Percentiles rank a stretch among this genome's conserved stretches.
These are phyloP conservation scores for Lepidotrigona ventralis DNA, from an alignment of 1,140 invertebrate genomes.

Conservation along the genomic window DNA sequence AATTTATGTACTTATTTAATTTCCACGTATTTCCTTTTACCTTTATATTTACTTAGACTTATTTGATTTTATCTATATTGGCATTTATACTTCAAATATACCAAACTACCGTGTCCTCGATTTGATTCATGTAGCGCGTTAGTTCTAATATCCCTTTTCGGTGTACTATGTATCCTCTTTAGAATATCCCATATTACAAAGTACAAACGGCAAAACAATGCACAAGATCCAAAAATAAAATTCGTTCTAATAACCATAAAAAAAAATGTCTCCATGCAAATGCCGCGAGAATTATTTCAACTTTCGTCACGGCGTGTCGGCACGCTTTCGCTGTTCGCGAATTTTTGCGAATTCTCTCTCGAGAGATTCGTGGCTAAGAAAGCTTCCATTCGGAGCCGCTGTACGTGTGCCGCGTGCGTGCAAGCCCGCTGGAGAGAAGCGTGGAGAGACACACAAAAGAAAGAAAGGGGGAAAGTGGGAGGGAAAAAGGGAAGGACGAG, in stretches of 20 bases:
- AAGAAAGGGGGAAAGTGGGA: background rate
- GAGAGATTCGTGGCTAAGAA: constrained; percentile 11
- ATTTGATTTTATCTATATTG: background rate
- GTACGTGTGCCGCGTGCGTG: background rate
- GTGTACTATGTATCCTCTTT: no score
- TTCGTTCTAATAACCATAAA: background rate
- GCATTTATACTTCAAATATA: background rate
- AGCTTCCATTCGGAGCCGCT: background rate
- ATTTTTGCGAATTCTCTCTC: background rate
- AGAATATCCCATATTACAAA: no score
- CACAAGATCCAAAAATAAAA: background rate
- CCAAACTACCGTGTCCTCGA: background rate
- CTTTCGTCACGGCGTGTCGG: background rate
- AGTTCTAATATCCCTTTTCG: no score
- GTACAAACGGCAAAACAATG: no score
- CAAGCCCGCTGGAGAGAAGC: no score
- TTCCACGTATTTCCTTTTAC: background rate
- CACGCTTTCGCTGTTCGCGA: background rate
- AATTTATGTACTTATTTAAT: no score
- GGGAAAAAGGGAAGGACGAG: no score
- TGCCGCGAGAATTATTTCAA: constrained; percentile 9
- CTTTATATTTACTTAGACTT: background rate
- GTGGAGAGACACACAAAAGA: no score
- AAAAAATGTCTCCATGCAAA: background rate
- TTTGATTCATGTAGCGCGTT: no score